Conservation (phyloP, 2,113 vertebrate species). For the Gallinago paraguaiae region DNA sequence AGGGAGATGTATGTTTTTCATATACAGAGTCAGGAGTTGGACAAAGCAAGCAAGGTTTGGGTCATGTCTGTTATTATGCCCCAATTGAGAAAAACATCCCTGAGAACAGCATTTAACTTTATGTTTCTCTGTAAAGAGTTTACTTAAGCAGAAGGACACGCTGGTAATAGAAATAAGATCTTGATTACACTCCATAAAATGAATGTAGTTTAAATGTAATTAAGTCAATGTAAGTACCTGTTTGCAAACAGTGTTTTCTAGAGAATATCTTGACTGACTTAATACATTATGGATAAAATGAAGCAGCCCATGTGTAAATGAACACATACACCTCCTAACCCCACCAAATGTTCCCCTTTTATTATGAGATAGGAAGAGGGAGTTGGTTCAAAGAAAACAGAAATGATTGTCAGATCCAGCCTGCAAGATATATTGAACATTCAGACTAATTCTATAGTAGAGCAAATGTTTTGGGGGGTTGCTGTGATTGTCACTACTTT, state of each 20-base stretch:
- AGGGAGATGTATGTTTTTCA: not conserved
- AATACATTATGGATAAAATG: not conserved
- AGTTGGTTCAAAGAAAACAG: conserved; percentile 19
- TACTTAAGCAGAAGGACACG: not conserved
- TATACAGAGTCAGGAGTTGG: not conserved
- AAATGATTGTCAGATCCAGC: conserved; percentile 13
- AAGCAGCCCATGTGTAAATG: not conserved
- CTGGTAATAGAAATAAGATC: not conserved
- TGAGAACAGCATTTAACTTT: not conserved
- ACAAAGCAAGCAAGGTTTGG: not conserved
- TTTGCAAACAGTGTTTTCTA: not conserved
- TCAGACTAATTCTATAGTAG: not conserved
- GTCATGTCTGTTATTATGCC: not conserved
- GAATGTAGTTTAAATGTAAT: not conserved
- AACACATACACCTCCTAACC: not conserved
- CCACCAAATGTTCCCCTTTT: not conserved
- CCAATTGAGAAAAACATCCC: not conserved
- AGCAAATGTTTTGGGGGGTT: not conserved
- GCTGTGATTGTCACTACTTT: not conserved
- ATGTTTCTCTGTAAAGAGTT: not conserved
- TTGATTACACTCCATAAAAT: not conserved
- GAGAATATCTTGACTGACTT: not conserved
- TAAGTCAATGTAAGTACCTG: not conserved
- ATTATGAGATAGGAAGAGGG: not conserved
- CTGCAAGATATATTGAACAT: not conserved